A percentile compares a stretch with the other conserved stretches of the same genome.
These are phyloP conservation scores for Myripristis jacobus DNA, from an alignment of 2,797 vertebrate species.

Conservation along the genomic window DNA sequence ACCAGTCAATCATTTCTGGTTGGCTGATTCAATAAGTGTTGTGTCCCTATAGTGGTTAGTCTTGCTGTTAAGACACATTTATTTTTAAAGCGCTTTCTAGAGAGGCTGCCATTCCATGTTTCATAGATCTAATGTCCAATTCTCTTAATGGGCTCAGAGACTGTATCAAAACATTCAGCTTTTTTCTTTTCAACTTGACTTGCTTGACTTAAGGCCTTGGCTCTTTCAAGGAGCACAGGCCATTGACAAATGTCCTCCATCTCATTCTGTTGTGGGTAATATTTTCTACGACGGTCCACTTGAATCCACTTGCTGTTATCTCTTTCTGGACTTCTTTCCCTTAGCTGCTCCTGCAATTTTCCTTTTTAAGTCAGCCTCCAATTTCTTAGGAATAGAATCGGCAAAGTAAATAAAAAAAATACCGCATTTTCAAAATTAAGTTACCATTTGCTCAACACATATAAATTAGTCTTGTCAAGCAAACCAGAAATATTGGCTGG, in stretches of 20 bases:
- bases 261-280: slow-evolving; percentile 36
- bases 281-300: slow-evolving; percentile 23
- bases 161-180: slow-evolving; percentile 71
- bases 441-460: slow-evolving; percentile 12
- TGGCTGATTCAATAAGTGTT: slow-evolving; percentile 80
- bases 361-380: slow-evolving; percentile 12
- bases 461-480: slow-evolving; percentile 21
- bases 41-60: slow-evolving; percentile 74
- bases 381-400: neutral
- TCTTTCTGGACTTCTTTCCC: slow-evolving; percentile 23
- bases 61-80: slow-evolving; percentile 74
- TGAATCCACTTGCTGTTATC: slow-evolving; percentile 32
- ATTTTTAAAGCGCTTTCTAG: slow-evolving; percentile 75
- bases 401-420: slow-evolving; percentile 4
- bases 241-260: slow-evolving; percentile 42
- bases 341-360: slow-evolving; percentile 16
- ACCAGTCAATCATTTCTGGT: slow-evolving; percentile 78
- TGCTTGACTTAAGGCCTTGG: slow-evolving; percentile 59
- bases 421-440: slow-evolving; percentile 7
- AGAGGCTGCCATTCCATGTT: slow-evolving; percentile 69
- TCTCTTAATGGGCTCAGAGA: slow-evolving; percentile 71
- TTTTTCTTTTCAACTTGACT: slow-evolving; percentile 68
- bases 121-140: slow-evolving; percentile 73
- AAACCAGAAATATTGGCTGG: neutral
- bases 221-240: slow-evolving; percentile 45